Evolutionary conservation across 2,888 invertebrate species (phyloP), one percentile per base, ranked within the genome.

Genomic region (Magallana nippona): DNA sequence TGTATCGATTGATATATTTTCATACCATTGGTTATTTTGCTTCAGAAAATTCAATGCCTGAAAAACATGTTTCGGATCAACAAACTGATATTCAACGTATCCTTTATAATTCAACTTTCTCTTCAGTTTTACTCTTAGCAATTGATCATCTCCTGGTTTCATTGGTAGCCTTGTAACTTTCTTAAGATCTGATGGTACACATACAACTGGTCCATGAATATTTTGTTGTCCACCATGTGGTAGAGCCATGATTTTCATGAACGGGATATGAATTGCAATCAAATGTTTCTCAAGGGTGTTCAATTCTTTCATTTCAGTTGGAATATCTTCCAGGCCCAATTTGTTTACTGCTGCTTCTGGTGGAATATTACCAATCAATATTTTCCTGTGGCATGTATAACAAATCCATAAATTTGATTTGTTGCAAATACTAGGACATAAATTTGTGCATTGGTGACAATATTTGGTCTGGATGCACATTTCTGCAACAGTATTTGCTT

Each of bases 161-260:
- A 87, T 79, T 58, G 88, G 88, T 22, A 88, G 60, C 44, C 79
- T 60, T 79, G 81, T n/a, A 57, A 83, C 81, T 55, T 83, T 80
- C 62, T 83, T 82, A 1, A 87, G 80, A 77, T 88, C 78, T 78
- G 86, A 60, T 63, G 88, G 88, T 5, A 89, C 87, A 87, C 87
- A 86, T n/a, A 88, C 84, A 55, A 89, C 86, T 57, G 87, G 88
- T 32, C 89, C 88, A 84, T 84, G 85, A 13, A 88, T 71, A 63
- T 84, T 84, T 10, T 86, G 78, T 78, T 89, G 89, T 17, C 83
- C 81, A 82, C 86, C 87, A 82, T 85, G 86, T 10, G 86, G 87
- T 17, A 88, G 62, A 19, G 84, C 77, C 22, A 86, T 82, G 11
- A 89, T 85, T 81, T 87, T 88, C 85, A 88, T 87, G 71, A 88